Base-by-base conservation (phyloP, 2,888 invertebrate species). In the Tanytarsus gracilentus region DNA sequence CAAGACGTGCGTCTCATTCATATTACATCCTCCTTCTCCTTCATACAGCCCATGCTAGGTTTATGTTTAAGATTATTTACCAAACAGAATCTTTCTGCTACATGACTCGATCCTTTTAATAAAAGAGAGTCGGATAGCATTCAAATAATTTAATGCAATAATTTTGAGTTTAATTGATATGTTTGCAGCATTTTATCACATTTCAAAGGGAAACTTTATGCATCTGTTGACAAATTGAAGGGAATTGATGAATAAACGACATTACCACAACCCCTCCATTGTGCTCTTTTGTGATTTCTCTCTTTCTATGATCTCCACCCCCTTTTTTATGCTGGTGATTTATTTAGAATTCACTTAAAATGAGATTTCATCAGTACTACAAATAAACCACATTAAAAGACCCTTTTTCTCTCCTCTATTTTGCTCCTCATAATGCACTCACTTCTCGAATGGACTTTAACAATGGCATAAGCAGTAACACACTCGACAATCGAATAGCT, bases 261-360 rank as follows among this genome's bases (percentile, higher is more conserved):
- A 52, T 29, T 51, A 14, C 29, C 8, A 30, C 52, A 29, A 40
- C 51, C 49, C 49, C 49, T 49, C 27, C 16, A 23, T 30, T 30
- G 30, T 30, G 25, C 16, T 26, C 4, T 21, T 4, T 18, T 21
- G n/a, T n/a, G n/a, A n/a, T n/a, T n/a, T n/a, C n/a, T n/a, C n/a
- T n/a, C n/a, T n/a, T n/a, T n/a, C n/a, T n/a, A n/a, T n/a, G n/a
- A n/a, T n/a, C 8, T 55, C 55, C 55, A 39, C 55, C 55, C 55
- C 39, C 55, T 8, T 30, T 33, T 2, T 33, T 23, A 16, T 7
- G 44, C 21, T 11, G 14, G 16, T 49, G 21, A 39, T 40, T 55
- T 25, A 55, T 55, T 39, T 40, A 49, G 44, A 55, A 55, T 40
- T 55, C 55, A 27, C n/a, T n/a, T n/a, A n/a, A n/a, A n/a, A n/a